Evolutionary conservation across 92 coral and sea anemone genomes (phyloP).

Genomic region (Scolanthus callimorphus): DNA sequence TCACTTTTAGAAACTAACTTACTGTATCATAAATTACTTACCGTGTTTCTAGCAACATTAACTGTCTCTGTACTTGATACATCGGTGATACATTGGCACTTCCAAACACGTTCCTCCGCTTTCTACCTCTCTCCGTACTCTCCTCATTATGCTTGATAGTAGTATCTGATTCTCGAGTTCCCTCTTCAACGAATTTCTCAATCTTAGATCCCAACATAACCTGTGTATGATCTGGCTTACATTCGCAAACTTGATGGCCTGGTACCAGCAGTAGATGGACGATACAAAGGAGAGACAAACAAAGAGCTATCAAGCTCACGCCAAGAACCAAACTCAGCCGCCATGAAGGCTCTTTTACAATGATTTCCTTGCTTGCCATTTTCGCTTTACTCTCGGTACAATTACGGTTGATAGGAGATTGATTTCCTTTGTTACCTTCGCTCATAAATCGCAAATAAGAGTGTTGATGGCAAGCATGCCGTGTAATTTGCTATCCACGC

Average conservation of each 20-base stretch:
- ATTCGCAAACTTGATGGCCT: constrained; percentile 20
- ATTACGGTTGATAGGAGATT: no score
- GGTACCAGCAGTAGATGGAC: constrained; percentile 14
- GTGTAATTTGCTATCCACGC: not conserved
- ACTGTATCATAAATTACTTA: constrained; percentile 1
- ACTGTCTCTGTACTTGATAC: constrained; percentile 29
- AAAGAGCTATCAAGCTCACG: constrained; percentile 10
- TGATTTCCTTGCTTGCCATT: not conserved
- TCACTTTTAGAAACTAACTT: no score
- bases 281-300: constrained; percentile 24
- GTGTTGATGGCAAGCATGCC: not conserved
- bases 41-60: constrained; percentile 39
- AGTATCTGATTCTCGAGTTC: not conserved
- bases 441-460: not conserved
- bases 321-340: constrained; percentile 9
- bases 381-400: no score
- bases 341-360: constrained; percentile 8
- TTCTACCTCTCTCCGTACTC: no score
- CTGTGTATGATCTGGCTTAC: not conserved
- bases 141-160: no score
- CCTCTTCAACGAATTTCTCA: no score
- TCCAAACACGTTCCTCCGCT: constrained; percentile 8
- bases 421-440: no score
- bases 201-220: not conserved
- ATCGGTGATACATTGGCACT: not conserved